phyloP scores from a whole-genome alignment of 2,888 invertebrate genomes.

The Leucophora obtusa region DNA sequence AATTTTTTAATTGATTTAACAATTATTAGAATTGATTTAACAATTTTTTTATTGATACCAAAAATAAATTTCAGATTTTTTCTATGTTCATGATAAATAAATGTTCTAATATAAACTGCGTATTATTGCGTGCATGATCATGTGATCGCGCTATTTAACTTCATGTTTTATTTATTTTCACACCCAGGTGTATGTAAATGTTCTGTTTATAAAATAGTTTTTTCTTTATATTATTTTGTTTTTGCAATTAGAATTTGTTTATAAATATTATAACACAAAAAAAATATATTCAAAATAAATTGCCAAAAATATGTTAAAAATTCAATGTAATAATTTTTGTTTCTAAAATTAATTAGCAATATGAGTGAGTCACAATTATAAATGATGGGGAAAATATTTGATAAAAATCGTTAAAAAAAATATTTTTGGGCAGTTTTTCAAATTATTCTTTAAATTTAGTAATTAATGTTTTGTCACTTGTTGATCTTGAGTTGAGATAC shows the following conservation, averaged over 20 bases:
- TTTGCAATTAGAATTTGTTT: neutral
- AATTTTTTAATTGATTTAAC: too few relatives aligned
- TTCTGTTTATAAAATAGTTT: neutral
- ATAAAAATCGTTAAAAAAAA: neutral
- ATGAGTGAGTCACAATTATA: neutral
- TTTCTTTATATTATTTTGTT: neutral
- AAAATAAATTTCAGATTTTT: too few relatives aligned
- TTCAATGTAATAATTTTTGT: conserved; percentile 44
- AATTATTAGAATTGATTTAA: too few relatives aligned
- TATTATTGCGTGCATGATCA: neutral
- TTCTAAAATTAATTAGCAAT: neutral
- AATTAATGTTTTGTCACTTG: too few relatives aligned
- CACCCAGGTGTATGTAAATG: neutral
- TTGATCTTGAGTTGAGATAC: too few relatives aligned
- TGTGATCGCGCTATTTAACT: neutral
- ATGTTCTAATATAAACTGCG: neutral
- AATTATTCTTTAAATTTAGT: too few relatives aligned
- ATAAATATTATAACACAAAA: neutral
- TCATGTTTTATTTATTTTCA: neutral
- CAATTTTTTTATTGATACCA: too few relatives aligned
- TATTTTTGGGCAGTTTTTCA: neutral
- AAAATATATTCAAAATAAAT: conserved; percentile 31
- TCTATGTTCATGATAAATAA: too few relatives aligned
- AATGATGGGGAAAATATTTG: conserved; percentile 5
- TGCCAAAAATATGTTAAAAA: conserved; percentile 38